Conservation (phyloP, 2,888 invertebrate species). For the Tyria jacobaeae region DNA sequence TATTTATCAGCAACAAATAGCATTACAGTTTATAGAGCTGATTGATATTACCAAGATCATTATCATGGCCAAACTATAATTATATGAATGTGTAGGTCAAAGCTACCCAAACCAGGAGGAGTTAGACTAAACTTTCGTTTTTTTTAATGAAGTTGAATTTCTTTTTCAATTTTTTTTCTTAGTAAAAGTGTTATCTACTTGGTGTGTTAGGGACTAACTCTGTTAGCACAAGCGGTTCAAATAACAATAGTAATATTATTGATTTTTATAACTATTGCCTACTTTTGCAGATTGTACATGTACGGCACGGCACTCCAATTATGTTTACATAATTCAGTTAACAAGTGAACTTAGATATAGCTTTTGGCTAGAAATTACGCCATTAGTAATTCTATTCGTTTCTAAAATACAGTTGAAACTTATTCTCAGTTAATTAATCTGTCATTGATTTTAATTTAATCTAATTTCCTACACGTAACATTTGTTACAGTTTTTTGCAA, state of each 20-base stretch:
- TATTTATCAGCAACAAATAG: slow-evolving; percentile 35
- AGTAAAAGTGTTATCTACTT: background rate
- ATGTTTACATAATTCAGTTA: too few relatives aligned
- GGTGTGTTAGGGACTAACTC: too few relatives aligned
- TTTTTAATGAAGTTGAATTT: background rate
- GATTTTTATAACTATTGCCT: too few relatives aligned
- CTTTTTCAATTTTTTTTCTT: background rate
- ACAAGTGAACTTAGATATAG: too few relatives aligned
- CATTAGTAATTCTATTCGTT: too few relatives aligned
- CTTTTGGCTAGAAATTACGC: too few relatives aligned
- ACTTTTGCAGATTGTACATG: too few relatives aligned
- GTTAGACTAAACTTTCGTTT: background rate
- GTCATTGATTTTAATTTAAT: too few relatives aligned
- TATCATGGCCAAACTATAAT: slow-evolving; percentile 44
- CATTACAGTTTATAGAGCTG: slow-evolving; percentile 31
- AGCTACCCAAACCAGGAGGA: slow-evolving; percentile 6
- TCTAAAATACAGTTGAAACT: too few relatives aligned
- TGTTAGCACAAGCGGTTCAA: too few relatives aligned
- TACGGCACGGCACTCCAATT: too few relatives aligned
- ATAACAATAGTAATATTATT: too few relatives aligned
- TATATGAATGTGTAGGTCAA: slow-evolving; percentile 29
- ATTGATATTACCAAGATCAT: slow-evolving; percentile 43
- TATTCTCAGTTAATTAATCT: background rate
- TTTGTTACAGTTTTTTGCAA: background rate
- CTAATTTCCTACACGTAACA: background rate